These are phyloP conservation scores for Drosophila elegans DNA, from an alignment of 1,140 invertebrate genomes.

Conservation along the genomic window DNA sequence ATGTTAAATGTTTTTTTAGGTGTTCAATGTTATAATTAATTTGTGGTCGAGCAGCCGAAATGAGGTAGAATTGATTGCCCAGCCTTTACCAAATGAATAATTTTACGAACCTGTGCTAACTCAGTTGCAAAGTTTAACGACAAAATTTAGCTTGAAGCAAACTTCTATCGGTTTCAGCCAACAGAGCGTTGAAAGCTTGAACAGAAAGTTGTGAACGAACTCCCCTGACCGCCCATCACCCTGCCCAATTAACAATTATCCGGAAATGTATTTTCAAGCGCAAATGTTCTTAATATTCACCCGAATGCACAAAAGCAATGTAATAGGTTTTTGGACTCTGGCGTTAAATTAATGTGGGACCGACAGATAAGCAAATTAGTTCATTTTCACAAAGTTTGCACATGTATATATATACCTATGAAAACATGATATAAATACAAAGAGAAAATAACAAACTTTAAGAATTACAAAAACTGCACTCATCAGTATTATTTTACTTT, in stretches of 20 bases:
- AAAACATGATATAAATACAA: neutral
- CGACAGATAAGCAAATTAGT: constrained; percentile 3
- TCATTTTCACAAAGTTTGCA: constrained; percentile 2
- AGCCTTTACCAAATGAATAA: constrained; percentile 24
- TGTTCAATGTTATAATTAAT: constrained; percentile 57
- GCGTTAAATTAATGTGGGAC: constrained; percentile 13
- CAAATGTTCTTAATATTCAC: constrained; percentile 11
- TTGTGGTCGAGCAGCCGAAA: constrained; percentile 31
- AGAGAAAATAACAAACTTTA: neutral
- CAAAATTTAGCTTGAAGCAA: constrained; percentile 73
- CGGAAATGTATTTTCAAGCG: neutral
- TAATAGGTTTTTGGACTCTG: constrained; percentile 25
- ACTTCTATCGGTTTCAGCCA: constrained; percentile 78
- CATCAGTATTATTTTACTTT: too few species aligned
- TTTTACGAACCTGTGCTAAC: constrained; percentile 41
- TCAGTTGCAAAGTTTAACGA: constrained; percentile 64
- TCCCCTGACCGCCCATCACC: neutral
- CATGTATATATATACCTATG: neutral
- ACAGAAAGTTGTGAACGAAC: constrained; percentile 19
- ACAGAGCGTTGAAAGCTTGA: constrained; percentile 43
- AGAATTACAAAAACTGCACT: too few species aligned
- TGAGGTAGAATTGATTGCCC: constrained; percentile 18
- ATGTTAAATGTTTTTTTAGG: constrained; percentile 64
- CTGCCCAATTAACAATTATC: constrained; percentile 21
- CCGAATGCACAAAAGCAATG: constrained; percentile 17